Conservation (phyloP, 1,140 invertebrate genomes). For the Hormaphis cornu region DNA sequence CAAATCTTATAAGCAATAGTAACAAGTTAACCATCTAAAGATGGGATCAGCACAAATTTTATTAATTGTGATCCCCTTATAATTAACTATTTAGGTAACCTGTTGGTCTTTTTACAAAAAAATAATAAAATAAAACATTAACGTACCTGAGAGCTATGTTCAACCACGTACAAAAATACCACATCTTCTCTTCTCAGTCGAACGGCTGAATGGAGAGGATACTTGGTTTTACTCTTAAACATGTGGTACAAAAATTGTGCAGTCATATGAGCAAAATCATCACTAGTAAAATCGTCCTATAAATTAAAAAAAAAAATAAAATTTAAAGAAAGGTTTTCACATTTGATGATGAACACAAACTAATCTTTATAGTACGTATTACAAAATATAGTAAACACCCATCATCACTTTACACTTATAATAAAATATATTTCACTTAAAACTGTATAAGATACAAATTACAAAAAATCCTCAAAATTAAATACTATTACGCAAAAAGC, state of each 20-base stretch:
- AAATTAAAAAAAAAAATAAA: constrained; percentile 31
- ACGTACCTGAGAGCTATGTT: constrained; percentile 77
- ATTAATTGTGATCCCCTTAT: too few species aligned
- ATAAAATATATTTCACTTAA: too few species aligned
- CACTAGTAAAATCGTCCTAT: constrained; percentile 75
- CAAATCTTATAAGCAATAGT: too few species aligned
- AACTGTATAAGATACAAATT: too few species aligned
- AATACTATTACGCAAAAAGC: too few species aligned
- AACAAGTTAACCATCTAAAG: too few species aligned
- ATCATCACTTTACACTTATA: too few species aligned
- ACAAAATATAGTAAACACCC: background rate
- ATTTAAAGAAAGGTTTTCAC: too few species aligned
- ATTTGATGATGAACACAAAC: background rate
- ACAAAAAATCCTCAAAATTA: too few species aligned
- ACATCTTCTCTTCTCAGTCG: constrained; percentile 81
- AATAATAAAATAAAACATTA: background rate
- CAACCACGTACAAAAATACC: constrained; percentile 84
- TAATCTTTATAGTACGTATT: background rate
- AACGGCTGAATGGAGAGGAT: constrained; percentile 82
- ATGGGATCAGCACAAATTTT: too few species aligned
- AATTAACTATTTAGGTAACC: too few species aligned
- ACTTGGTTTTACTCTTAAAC: constrained; percentile 80
- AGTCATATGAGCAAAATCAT: constrained; percentile 88
- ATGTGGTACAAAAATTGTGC: constrained; percentile 79
- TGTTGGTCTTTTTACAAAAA: background rate